Conservation (phyloP, 1,140 invertebrate genomes). For the Phortica variegata region DNA sequence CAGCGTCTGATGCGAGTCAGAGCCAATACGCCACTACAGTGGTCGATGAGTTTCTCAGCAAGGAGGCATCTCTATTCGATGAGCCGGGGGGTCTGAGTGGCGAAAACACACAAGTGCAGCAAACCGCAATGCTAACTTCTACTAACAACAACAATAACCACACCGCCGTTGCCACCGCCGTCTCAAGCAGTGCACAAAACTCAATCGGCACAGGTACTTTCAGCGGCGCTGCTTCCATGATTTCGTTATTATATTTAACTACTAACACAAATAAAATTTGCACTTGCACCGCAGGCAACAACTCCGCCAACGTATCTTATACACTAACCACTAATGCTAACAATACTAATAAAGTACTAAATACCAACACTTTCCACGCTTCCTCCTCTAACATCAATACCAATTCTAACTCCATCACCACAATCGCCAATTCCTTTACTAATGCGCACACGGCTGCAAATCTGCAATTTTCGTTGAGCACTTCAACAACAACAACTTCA, state of each 20-base stretch:
- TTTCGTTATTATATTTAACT: slow-evolving; percentile 15
- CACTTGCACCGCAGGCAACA: slow-evolving; percentile 38
- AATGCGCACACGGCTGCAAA: not conserved
- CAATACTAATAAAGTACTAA: slow-evolving; percentile 35
- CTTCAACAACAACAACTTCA: slow-evolving; percentile 1
- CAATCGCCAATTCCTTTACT: not conserved
- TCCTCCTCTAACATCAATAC: slow-evolving; percentile 14
- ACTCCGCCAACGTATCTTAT: slow-evolving; percentile 23
- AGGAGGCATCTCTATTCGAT: slow-evolving; percentile 33
- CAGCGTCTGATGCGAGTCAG: not conserved
- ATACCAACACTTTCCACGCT: slow-evolving; percentile 24
- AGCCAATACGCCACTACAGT: slow-evolving; percentile 5
- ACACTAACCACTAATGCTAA: slow-evolving; percentile 7
- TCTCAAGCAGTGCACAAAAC: slow-evolving; percentile 19
- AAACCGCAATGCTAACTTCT: not conserved
- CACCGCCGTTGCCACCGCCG: slow-evolving; percentile 18
- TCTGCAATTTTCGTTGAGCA: not conserved
- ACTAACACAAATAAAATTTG: slow-evolving; percentile 36
- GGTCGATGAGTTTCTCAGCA: slow-evolving; percentile 33
- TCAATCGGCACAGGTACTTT: too few relatives aligned
- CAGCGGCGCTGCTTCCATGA: too few relatives aligned
- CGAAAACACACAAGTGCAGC: slow-evolving; percentile 4
- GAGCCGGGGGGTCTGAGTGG: too few relatives aligned
- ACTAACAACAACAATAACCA: slow-evolving; percentile 13
- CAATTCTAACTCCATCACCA: slow-evolving; percentile 16